Evolutionary conservation across 1,140 invertebrate genomes (phyloP).

Genomic region (Propsilocerus akamusi): DNA sequence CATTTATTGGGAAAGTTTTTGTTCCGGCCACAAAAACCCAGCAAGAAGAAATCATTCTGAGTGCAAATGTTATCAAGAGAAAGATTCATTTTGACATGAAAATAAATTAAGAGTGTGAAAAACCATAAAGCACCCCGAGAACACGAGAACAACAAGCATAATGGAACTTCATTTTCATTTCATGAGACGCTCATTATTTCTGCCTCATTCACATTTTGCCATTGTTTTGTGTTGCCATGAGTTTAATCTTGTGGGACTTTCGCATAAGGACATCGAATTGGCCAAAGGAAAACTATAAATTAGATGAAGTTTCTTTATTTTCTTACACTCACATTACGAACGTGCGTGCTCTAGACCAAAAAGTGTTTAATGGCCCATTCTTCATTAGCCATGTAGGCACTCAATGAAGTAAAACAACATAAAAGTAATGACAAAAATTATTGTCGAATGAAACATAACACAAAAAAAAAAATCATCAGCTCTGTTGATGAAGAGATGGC

Average conservation of each 20-base stretch:
- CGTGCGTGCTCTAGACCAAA: too few relatives aligned
- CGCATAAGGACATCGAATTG: not conserved
- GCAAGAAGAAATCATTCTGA: too few relatives aligned
- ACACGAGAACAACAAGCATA: not conserved
- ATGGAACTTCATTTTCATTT: slow-evolving; percentile 4
- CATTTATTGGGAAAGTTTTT: too few relatives aligned
- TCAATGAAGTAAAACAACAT: not conserved
- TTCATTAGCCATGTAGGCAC: too few relatives aligned
- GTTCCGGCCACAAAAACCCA: too few relatives aligned
- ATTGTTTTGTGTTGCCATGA: not conserved
- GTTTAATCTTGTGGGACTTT: not conserved
- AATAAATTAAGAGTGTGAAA: not conserved
- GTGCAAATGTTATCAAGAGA: too few relatives aligned
- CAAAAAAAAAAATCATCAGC: too few relatives aligned
- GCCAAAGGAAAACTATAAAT: slow-evolving; percentile 1
- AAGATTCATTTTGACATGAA: too few relatives aligned
- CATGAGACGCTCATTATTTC: slow-evolving; percentile 2
- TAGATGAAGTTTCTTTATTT: slow-evolving; percentile 1
- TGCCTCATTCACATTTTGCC: not conserved
- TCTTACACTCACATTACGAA: not conserved
- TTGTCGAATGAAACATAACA: not conserved
- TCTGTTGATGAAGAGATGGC: too few relatives aligned
- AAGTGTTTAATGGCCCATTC: slow-evolving; percentile 1
- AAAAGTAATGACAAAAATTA: not conserved
- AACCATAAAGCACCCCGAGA: not conserved